Conservation (phyloP, 2,113 vertebrate species). For the Nettapus auritus region DNA sequence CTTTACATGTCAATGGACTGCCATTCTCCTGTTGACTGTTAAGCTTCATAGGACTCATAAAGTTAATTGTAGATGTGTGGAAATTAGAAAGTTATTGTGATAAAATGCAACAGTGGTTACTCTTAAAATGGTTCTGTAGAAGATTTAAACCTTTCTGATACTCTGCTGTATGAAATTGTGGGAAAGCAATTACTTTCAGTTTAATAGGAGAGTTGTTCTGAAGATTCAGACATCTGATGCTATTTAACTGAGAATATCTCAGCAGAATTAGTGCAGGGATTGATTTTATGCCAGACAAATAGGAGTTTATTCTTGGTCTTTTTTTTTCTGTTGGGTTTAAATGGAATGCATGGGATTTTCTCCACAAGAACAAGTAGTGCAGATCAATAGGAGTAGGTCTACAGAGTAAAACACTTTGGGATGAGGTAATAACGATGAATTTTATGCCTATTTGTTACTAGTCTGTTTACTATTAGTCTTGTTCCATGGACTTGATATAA, state of each 20-base stretch:
- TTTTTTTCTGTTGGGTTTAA: background rate
- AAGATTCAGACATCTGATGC: background rate
- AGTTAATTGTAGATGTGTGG: background rate
- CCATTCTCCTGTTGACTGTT: background rate
- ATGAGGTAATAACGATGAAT: background rate
- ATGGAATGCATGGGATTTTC: accelerated
- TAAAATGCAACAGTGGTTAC: background rate
- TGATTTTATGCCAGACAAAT: background rate
- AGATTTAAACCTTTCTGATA: background rate
- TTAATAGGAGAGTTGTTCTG: background rate
- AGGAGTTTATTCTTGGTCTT: background rate
- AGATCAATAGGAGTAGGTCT: background rate
- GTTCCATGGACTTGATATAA: background rate
- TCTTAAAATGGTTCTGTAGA: background rate
- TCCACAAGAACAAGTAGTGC: background rate
- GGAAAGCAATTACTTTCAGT: background rate
- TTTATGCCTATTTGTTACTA: background rate
- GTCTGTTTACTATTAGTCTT: background rate
- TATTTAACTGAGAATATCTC: background rate
- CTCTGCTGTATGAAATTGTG: background rate
- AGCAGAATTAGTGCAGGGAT: background rate
- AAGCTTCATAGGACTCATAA: background rate
- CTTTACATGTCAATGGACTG: background rate
- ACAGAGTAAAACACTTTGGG: background rate
- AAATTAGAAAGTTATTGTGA: background rate